Base-by-base conservation (phyloP, 1,140 invertebrate species). In the Nixonia krombeini region DNA sequence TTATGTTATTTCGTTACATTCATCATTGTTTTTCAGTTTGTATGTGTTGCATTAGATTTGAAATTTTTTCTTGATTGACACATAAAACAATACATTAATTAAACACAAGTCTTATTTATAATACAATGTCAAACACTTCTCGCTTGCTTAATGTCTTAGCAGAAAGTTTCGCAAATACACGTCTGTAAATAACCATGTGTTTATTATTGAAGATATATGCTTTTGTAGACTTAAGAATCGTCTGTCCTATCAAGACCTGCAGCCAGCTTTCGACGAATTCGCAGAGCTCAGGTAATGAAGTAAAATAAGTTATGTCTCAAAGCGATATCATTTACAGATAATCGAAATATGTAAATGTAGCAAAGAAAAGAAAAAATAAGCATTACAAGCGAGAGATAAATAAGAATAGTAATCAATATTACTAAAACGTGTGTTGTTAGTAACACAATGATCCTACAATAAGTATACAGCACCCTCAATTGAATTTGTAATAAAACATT, bases 191-290 rank as follows among this genome's bases (percentile, higher is more conserved):
- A 64, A 70, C 40, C 50, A 64, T 64, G 61, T 64, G 64, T n/a
- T n/a, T n/a, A n/a, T n/a, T n/a, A n/a, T n/a, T n/a, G n/a, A 75
- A 76, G 72, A 70, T 74, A 70, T 76, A 82, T 85, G 76, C 81
- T 76, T 73, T 83, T 85, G 79, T 89, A 90, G 89, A 90, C 83
- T 86, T 90, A 88, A 88, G 89, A 88, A 88, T 90, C 86, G 85
- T 89, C 81, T 90, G 88, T 87, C 88, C 89, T 83, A 89, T 88
- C 85, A 90, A 90, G 87, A 89, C 88, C 76, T 89, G 87, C 83
- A 90, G 88, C 75, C 89, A 90, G 85, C 86, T 89, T 59, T 89
- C 89, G 73, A 89, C 88, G 79, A 90, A 89, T 83, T 90, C 89
- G 67, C 88, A 88, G 80, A 88, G 88, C 79, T 90, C 89, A 90